These are phyloP conservation scores for Zeugodacus cucurbitae DNA, from an alignment of 1,140 invertebrate genomes.

Conservation along the genomic window DNA sequence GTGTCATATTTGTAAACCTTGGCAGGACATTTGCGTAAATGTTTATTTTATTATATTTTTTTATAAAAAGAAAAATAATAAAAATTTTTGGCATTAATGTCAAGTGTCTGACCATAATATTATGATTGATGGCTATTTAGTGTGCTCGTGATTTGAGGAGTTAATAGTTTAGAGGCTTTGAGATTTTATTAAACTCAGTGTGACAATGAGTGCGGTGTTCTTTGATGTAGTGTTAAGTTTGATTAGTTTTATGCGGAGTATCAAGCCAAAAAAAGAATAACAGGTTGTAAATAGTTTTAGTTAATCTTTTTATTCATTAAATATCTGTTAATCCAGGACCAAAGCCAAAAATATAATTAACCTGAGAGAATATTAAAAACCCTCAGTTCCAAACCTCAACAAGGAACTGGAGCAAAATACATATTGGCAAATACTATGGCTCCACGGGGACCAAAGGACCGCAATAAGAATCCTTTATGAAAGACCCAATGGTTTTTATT, in stretches of 20 bases:
- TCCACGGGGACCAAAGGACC: too few species aligned
- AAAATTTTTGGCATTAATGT: background rate
- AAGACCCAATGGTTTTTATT: too few species aligned
- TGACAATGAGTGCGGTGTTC: background rate
- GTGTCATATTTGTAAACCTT: background rate
- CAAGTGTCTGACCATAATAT: background rate
- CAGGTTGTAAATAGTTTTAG: too few species aligned
- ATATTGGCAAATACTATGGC: too few species aligned
- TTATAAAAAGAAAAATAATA: background rate
- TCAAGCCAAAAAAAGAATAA: too few species aligned
- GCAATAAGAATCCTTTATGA: too few species aligned
- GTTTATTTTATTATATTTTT: background rate
- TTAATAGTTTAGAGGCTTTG: background rate
- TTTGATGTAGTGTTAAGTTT: background rate
- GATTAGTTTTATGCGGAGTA: background rate
- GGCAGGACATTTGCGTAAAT: constrained; percentile 11
- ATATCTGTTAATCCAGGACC: too few species aligned
- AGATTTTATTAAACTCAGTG: background rate
- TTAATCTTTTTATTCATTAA: too few species aligned
- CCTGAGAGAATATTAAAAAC: too few species aligned
- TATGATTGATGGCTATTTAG: background rate
- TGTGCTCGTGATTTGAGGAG: background rate
- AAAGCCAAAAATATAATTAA: too few species aligned
- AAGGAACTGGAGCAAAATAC: too few species aligned
- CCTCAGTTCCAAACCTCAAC: too few species aligned